These are phyloP conservation scores for Sisor rabdophorus DNA, from an alignment of 2,113 vertebrate species.

Conservation along the genomic window DNA sequence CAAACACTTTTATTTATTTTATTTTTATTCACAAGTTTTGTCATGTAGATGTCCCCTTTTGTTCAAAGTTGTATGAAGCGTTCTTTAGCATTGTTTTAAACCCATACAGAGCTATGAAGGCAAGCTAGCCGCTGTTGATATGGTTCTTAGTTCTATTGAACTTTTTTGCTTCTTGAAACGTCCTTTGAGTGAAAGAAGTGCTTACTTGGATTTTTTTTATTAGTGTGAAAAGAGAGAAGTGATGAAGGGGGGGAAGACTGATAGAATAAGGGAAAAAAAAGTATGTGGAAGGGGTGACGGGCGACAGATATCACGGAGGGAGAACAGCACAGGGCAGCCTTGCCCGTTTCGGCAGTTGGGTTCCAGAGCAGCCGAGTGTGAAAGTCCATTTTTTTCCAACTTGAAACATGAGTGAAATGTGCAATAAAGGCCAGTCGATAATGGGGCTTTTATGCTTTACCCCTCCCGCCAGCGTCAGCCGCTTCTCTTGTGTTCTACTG, in stretches of 20 bases:
- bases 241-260: conserved; percentile 24
- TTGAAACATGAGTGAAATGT: conserved; percentile 84
- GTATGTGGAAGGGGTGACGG: background rate
- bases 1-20: background rate
- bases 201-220: conserved; percentile 69
- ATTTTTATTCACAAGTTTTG: conserved; percentile 11
- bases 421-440: conserved; percentile 81
- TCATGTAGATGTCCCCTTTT: conserved; percentile 29
- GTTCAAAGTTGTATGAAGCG: conserved; percentile 17
- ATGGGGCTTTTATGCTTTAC: conserved; percentile 69
- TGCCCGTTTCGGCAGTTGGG: conserved; percentile 56
- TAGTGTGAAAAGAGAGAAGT: conserved; percentile 56
- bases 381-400: conserved; percentile 78
- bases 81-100: conserved; percentile 6
- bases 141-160: conserved; percentile 43
- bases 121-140: background rate
- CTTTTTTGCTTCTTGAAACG: conserved; percentile 61
- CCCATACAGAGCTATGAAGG: conserved; percentile 17
- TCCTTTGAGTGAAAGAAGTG: conserved; percentile 69
- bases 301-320: conserved; percentile 17
- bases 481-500: conserved; percentile 58
- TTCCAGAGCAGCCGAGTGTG: conserved; percentile 70
- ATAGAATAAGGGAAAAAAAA: conserved; percentile 36
- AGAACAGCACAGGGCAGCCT: conserved; percentile 48
- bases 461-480: conserved; percentile 52